Base-by-base conservation (phyloP, 2,113 vertebrate species). In the Mormyrus iriodes region DNA sequence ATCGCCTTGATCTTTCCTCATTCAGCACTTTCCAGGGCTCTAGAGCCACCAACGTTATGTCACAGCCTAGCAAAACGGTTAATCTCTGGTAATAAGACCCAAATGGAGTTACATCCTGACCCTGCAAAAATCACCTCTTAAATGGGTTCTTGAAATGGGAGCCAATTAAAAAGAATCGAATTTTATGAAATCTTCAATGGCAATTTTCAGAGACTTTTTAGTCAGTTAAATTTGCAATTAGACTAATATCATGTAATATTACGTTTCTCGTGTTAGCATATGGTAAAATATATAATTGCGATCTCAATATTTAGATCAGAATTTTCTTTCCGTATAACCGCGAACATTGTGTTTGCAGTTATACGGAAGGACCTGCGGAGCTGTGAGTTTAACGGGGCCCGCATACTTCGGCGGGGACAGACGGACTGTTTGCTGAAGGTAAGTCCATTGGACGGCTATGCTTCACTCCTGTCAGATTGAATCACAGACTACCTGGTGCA, bases 401-500 rank as follows among this genome's bases (percentile, higher is more conserved):
- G 58, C 58, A 27, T 65, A n/a, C 58, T 65, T 65, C 58, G 58
- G n/a, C 58, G 27, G 58, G 58, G 58, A 65, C n/a, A 65, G n/a
- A 0, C 61, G 10, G 61, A 27, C 61, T 10, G 10, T 0, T 9
- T 27, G 61, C 61, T 27, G n/a, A 65, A 65, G 61, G 24, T 27
- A n/a, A 65, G 4, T 24, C 61, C 8, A 65, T 27, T 27, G 2
- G 61, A 27, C n/a, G 10, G 9, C 61, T n/a, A 6, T 21, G 58
- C 8, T 61, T 61, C 58, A 65, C 61, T 12, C 3, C 12, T 27
- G 61, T 65, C n/a, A 27, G n/a, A 65, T 3, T 12, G 27, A 65
- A 65, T 65, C 24, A 21, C 24, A 13, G 69, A 35, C n/a, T 73
- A 94, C 95, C 94, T 92, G 85, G 31, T 27, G 90, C 0, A 69